Base-by-base conservation (phyloP, 2,888 invertebrate species). In the Raillietiella orientalis region DNA sequence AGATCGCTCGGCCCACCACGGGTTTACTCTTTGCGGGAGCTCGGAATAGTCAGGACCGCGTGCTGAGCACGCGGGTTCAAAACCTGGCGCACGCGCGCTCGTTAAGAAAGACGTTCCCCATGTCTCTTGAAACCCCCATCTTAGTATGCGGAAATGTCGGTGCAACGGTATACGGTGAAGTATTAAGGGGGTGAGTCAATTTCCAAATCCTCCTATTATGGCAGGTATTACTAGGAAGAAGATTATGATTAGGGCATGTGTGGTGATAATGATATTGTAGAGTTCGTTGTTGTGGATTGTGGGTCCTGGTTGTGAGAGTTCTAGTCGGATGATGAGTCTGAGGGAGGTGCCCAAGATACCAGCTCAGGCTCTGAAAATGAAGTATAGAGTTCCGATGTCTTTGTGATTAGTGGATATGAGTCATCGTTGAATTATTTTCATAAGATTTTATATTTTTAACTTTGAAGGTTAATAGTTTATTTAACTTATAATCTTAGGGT, bases 181-280 rank as follows among this genome's bases (percentile, higher is more conserved):
- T 53, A 71, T 66, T 47, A 71, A 36, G 4, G 70, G 70, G 0
- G 70, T 49, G 44, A 72, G 39, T 58, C 66, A 71, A 47, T 74
- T 74, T 32, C 71, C 71, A 53, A 72, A 72, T 39, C 70, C 69
- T 28, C 70, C 70, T 52, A 65, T 62, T 58, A 64, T 57, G 50
- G 63, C 58, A 5, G 62, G 36, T 28, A 37, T 35, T 28, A 37
- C 36, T 28, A 37, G 34, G 28, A 36, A 34, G 29, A 35, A 35
- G 31, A 35, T 67, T 60, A 71, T 71, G 42, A 70, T 50, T 47
- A 71, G 65, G 27, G 66, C 70, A 53, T 71, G 69, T 5, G 62
- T 59, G 16, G 69, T 71, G 2, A 71, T 62, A 50, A 71, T 56
- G 32, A 61, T 58, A 46, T 72, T 35, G 28, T 34, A 35, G 27